Evolutionary conservation across 2,888 invertebrate genomes (phyloP).

Genomic region (Thereva nobilitata): DNA sequence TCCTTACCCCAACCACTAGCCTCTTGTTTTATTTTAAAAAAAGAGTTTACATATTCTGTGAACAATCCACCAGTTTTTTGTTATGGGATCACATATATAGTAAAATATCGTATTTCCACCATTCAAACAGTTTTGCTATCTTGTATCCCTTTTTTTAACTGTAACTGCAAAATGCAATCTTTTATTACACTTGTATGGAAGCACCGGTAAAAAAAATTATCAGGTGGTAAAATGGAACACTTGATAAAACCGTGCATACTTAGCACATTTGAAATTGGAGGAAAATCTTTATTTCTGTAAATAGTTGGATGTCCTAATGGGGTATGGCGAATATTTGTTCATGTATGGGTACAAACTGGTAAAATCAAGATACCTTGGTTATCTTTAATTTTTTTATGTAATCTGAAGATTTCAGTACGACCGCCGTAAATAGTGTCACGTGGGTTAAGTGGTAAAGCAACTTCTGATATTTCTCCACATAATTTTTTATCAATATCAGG

Average conservation of each 20-base stretch:
- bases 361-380: slow-evolving; percentile 12
- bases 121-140: slow-evolving; percentile 19
- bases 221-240: slow-evolving; percentile 19
- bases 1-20: no score
- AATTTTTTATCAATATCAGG: no score
- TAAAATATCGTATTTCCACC: slow-evolving; percentile 23
- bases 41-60: slow-evolving; percentile 29
- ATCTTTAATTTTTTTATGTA: no score
- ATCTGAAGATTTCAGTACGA: no score
- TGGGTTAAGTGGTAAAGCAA: no score
- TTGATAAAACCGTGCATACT: slow-evolving; percentile 24
- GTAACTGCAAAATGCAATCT: slow-evolving; percentile 21
- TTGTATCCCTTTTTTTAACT: slow-evolving; percentile 16
- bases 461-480: no score
- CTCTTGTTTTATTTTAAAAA: no score
- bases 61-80: slow-evolving; percentile 28
- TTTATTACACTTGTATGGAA: slow-evolving; percentile 10
- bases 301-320: slow-evolving; percentile 14
- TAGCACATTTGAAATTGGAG: slow-evolving; percentile 7
- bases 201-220: slow-evolving; percentile 22
- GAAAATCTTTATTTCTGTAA: slow-evolving; percentile 20
- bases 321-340: slow-evolving; percentile 28
- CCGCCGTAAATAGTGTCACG: no score
- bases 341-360: slow-evolving; percentile 20
- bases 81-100: slow-evolving; percentile 14